These are phyloP conservation scores for Luperina testacea DNA, from an alignment of 2,888 invertebrate species.

Conservation along the genomic window DNA sequence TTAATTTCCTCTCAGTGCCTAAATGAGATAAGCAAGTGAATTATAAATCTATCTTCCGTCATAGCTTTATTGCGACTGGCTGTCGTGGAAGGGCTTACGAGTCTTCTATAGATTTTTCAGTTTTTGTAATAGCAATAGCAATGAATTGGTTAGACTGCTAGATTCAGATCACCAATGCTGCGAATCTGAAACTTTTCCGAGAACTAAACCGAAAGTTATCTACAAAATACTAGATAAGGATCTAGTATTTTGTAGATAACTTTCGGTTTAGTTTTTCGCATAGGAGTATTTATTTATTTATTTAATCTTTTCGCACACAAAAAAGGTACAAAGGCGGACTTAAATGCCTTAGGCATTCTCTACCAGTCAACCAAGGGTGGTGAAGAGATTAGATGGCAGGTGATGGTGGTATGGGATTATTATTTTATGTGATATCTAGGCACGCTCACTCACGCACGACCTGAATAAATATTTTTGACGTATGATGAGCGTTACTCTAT, in stretches of 20 bases:
- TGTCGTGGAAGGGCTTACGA: neutral
- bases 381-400: too few species aligned
- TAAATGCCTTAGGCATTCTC: too few species aligned
- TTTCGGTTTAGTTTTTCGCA: neutral
- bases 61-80: neutral
- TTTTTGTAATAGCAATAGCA: neutral
- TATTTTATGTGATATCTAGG: neutral
- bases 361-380: too few species aligned
- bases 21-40: neutral
- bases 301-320: too few species aligned
- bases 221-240: too few species aligned
- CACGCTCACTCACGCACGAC: neutral
- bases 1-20: neutral
- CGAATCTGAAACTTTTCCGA: neutral
- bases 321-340: too few species aligned
- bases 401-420: neutral
- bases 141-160: too few species aligned
- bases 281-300: too few species aligned
- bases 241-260: too few species aligned
- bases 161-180: neutral
- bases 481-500: slow-evolving; percentile 2
- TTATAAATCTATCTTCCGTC: neutral
- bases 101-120: neutral
- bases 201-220: too few species aligned
- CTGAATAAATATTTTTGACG: slow-evolving; percentile 22